Conservation (phyloP, 1,140 invertebrate genomes). For the Whitmania pigra region DNA sequence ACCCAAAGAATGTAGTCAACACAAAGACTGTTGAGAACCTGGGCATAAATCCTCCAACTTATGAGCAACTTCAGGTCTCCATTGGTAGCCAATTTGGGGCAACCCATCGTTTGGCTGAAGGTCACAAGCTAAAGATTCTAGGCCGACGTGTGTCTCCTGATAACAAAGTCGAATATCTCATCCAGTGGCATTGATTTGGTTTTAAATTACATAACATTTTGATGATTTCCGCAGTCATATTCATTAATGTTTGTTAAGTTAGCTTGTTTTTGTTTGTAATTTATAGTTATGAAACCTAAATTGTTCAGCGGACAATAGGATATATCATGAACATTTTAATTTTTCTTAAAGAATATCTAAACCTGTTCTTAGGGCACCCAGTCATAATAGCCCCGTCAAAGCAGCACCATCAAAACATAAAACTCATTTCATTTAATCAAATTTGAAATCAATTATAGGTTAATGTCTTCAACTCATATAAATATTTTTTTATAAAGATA, state of each 20-base stretch:
- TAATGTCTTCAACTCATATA: no score
- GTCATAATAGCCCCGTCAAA: no score
- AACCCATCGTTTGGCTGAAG: background rate
- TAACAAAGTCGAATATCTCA: conserved; percentile 4
- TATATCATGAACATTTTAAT: no score
- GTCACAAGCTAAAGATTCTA: conserved; percentile 9
- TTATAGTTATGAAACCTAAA: no score
- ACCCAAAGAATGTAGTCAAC: conserved; percentile 6
- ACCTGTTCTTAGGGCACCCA: no score
- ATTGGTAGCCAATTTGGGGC: background rate
- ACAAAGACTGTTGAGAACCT: background rate
- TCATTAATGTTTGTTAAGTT: background rate
- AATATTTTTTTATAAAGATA: no score
- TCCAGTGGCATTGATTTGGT: background rate
- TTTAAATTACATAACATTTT: background rate
- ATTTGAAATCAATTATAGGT: no score
- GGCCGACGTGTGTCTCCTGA: background rate
- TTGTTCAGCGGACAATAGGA: no score
- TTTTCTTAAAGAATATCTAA: no score
- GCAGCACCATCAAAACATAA: no score
- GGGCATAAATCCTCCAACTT: background rate
- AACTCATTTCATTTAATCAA: no score
- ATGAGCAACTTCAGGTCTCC: background rate
- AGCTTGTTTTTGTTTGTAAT: no score
- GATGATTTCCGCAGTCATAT: background rate